These are phyloP conservation scores for Steinernema hermaphroditum DNA, from an alignment of 2,888 invertebrate species.

Conservation along the genomic window DNA sequence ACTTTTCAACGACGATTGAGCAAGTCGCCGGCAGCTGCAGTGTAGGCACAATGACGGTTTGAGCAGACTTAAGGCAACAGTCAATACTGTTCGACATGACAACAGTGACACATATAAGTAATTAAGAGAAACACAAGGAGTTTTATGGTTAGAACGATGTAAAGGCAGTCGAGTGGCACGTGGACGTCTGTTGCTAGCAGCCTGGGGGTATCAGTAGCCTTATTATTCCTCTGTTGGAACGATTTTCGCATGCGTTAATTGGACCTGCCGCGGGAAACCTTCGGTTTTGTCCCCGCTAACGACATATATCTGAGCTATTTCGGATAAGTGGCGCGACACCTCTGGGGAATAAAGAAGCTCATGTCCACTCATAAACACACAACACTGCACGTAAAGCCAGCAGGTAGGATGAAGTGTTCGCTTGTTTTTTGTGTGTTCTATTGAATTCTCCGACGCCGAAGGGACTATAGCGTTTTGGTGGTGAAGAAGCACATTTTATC, in stretches of 20 bases:
- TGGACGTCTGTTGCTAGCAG: constrained; percentile 7
- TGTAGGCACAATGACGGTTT: neutral
- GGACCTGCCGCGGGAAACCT: constrained; percentile 11
- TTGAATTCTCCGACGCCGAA: neutral
- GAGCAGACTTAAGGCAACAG: too few species aligned
- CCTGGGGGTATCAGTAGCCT: neutral
- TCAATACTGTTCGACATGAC: too few species aligned
- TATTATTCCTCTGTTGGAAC: neutral
- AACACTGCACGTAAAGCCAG: neutral
- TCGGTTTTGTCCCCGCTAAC: neutral
- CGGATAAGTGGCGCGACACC: neutral
- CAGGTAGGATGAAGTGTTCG: neutral
- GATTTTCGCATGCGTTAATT: constrained; percentile 12
- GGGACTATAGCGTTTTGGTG: neutral
- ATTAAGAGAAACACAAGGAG: too few species aligned
- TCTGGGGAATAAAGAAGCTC: neutral
- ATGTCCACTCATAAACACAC: neutral
- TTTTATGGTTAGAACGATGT: too few species aligned
- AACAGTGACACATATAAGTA: too few species aligned
- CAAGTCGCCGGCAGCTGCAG: neutral
- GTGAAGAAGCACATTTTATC: constrained; percentile 7
- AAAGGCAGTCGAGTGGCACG: neutral
- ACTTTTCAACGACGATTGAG: neutral
- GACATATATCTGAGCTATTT: neutral
- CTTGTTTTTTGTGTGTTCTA: neutral